Base-by-base conservation (phyloP, 2,797 vertebrate species). In the Xiphophorus birchmanni region DNA sequence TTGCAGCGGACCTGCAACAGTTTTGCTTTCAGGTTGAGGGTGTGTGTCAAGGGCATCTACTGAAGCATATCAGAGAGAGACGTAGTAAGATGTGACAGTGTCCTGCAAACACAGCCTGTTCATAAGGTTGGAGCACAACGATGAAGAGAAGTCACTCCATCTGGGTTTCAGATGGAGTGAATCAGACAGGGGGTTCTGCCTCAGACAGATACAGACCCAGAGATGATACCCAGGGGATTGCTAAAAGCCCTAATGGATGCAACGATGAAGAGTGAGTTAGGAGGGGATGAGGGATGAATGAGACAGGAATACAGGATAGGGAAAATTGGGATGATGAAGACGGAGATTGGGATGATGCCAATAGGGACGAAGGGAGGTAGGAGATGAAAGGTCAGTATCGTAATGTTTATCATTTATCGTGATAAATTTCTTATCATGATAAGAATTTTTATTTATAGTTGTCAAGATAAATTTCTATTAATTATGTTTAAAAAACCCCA, bases 11-110 rank as follows among this genome's bases (percentile, higher is more conserved):
- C 17, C 82, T 52, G 86, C 80, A 86, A 80, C 81, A 84, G 67
- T 76, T 87, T 75, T 45, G 69, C 72, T 54, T 73, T 72, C 13
- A 74, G 48, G 45, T 56, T 77, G 54, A 85, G 76, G 56, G 44
- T 86, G 73, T 80, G 78, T 85, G 79, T 91, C 86, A 90, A 93
- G 89, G 90, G 71, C 87, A 80, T 83, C 76, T 26, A 6, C 35
- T 71, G 52, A 76, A 81, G 65, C 65, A 69, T 42, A 18, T 42
- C 23, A 26, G 67, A 54, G 54, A 78, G 67, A n/a, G 11, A 73
- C 17, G 15, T 37, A 65, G 42, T 58, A 12, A 65, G 29, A 8
- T 9, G 42, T 5, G 5, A 72, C 42, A 15, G 42, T 45, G 42
- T 29, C 29, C 7, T 13, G 37, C 50, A n/a, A 56, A 56, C 74